Conservation (phyloP, 2,797 vertebrate species). For the Lophotriccus pileatus region DNA sequence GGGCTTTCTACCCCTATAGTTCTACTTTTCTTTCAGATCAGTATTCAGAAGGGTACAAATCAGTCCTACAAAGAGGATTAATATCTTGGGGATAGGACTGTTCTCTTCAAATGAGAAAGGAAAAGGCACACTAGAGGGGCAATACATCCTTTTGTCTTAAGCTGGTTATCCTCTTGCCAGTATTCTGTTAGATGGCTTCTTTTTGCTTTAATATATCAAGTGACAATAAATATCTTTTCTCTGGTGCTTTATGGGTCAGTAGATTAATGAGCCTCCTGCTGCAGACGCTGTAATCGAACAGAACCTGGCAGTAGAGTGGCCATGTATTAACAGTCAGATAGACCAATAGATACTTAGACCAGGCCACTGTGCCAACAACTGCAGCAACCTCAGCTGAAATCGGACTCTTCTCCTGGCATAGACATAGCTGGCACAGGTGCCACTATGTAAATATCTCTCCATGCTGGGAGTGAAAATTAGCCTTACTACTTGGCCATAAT, state of each 20-base stretch:
- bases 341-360: not conserved
- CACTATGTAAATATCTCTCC: not conserved
- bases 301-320: not conserved
- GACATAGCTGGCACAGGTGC: not conserved
- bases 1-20: not conserved
- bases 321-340: not conserved
- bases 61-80: not conserved
- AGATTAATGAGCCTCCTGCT: not conserved
- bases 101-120: not conserved
- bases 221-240: slow-evolving; percentile 6
- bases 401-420: not conserved
- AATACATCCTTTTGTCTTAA: not conserved
- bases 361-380: not conserved
- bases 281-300: not conserved
- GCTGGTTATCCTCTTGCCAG: not conserved
- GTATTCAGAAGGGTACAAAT: not conserved
- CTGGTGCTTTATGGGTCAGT: not conserved
- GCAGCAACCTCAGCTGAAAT: not conserved
- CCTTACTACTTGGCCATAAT: not conserved
- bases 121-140: not conserved
- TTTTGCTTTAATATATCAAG: not conserved
- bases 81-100: not conserved
- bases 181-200: not conserved
- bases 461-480: not conserved
- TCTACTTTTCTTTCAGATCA: not conserved